Evolutionary conservation across 2,113 vertebrate species (phyloP), one percentile per base, ranked within the genome.

Genomic region (Callopanchax toddi): DNA sequence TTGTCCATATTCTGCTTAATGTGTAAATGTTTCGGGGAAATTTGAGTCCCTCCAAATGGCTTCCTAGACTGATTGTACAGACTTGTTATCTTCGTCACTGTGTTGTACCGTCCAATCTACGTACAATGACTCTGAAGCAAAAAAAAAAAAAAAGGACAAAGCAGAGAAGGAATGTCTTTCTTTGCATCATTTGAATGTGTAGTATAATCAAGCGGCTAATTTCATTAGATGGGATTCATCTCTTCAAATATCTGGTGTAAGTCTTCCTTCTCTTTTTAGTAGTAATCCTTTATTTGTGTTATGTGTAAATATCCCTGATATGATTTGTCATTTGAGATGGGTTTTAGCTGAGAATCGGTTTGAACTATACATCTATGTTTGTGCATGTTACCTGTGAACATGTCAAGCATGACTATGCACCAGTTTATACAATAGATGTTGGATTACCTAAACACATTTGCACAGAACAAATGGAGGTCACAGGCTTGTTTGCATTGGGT

Each of bases 311-410:
- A 86, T 76, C 78, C 18, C 34, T 71, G 69, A 74, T 75, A 67
- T 81, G 64, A 40, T 15, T 82, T 25, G 58, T 62, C 22, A 62
- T 79, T 56, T 64, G 60, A 82, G 45, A 63, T 84, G 50, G 37
- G 67, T 71, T 86, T 79, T 67, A 45, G 64, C 76, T 83, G 29
- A 32, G 34, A 79, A 73, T 46, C n/a, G 48, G 17, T 10, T 76
- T 83, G 71, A 71, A 18, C 45, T 71, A 64, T 46, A 76, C 54
- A 71, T 87, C 39, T 63, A 80, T 74, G 58, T 81, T 85, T 11
- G 50, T 93, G 95, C 94, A 95, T 94, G 95, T 90, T 82, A 78
- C 86, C 39, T 5, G 72, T 89, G 76, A 91, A 82, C 91, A 89
- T 85, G 82, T 86, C 59, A 67, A 50, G 90, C 91, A 79, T 78